Evolutionary conservation across 1,140 invertebrate species (phyloP).

Genomic region (Proctacanthus coquilletti): DNA sequence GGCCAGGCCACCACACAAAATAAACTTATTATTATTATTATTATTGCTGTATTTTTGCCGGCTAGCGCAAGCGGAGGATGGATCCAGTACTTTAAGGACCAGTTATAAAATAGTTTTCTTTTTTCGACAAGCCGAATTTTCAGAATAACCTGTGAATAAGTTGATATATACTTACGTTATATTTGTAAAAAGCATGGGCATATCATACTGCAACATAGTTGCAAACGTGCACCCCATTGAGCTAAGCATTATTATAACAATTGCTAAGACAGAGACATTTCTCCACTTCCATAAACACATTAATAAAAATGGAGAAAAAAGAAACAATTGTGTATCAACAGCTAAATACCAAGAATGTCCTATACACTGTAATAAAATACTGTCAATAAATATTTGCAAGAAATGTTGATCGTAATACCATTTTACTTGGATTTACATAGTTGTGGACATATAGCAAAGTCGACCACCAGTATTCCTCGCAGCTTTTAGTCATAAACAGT

Average conservation of each 20-base stretch:
- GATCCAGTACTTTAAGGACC: no score
- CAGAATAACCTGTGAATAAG: no score
- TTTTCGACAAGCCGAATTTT: no score
- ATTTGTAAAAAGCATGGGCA: slow-evolving; percentile 32
- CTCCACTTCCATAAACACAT: slow-evolving; percentile 50
- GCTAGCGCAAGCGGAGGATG: no score
- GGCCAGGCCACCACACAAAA: no score
- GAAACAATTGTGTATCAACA: slow-evolving; percentile 73
- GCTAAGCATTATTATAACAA: slow-evolving; percentile 34
- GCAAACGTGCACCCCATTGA: slow-evolving; percentile 44
- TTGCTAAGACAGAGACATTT: slow-evolving; percentile 38
- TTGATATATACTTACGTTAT: neutral
- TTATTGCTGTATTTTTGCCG: no score
- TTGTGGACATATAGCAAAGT: slow-evolving; percentile 16
- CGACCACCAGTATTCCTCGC: slow-evolving; percentile 12
- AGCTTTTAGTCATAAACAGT: no score
- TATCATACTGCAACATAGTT: slow-evolving; percentile 44
- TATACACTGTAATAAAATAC: slow-evolving; percentile 55
- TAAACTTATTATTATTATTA: no score
- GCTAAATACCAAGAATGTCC: slow-evolving; percentile 80
- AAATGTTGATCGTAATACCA: no score
- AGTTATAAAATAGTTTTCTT: no score
- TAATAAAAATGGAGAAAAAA: slow-evolving; percentile 59
- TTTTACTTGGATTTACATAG: slow-evolving; percentile 12
- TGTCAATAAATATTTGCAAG: no score